Base-by-base conservation (phyloP, 2,797 vertebrate species). In the Phoebastria nigripes region DNA sequence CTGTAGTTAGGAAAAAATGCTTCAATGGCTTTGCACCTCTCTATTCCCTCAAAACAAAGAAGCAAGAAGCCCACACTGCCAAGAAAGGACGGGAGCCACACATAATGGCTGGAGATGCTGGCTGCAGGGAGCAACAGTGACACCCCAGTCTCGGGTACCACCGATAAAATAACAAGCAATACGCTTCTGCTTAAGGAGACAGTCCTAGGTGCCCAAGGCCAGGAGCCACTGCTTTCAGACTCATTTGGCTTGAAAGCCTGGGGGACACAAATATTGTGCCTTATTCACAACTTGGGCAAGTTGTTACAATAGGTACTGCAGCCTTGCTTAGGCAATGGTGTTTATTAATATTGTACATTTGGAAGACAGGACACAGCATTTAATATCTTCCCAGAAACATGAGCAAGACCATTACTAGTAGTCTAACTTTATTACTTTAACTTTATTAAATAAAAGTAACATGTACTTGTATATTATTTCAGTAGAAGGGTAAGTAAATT, bases 311-410 rank as follows among this genome's bases (percentile, higher is more conserved):
- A 46, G 21, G 17, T n/a, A 49, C 25, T 35, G 19, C 25, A 13
- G 19, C 2, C 18, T 42, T 42, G 15, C 42, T 71, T 33, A 5
- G 4, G 8, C 18, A 22, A 5, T 1, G 0, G 28, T 12, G 44
- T 35, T 71, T 52, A 7, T 28, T 46, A 65, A 51, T 8, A 31
- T 1, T 39, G 15, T 12, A 8, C 11, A 25, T 15, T 66, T 51
- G 55, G 22, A 37, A 81, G 22, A 42, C 6, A 72, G 13, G 7
- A 21, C 5, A 29, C 7, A 81, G 18, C 15, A 62, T 44, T 54
- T 46, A 46, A 3, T 18, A n/a, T 29, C 46, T 62, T 89, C 22
- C 65, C 51, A 83, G 35, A 94, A 88, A 42, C 0, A 26, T 2
- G 5, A 63, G 11, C 11, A 62, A 44, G 22, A 71, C 5, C 7